Conservation (phyloP, 2,113 vertebrate genomes). For the Barbus barbus region DNA sequence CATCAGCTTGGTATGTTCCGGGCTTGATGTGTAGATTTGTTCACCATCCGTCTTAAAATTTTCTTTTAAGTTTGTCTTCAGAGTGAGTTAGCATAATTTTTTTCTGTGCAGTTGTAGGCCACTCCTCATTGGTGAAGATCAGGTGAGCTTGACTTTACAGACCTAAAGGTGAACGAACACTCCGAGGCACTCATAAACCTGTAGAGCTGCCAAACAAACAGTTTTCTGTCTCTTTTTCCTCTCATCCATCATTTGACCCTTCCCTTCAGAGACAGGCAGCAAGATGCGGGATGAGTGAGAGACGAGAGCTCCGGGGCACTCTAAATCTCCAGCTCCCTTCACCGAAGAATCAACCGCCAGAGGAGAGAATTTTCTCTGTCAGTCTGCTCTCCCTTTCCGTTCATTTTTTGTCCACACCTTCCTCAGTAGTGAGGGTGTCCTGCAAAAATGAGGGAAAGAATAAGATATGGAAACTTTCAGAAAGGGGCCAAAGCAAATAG, state of each 20-base stretch:
- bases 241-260: constrained; percentile 57
- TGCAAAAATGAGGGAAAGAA: constrained; percentile 13
- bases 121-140: background rate
- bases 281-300: constrained; percentile 21
- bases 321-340: constrained; percentile 65
- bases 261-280: constrained; percentile 45
- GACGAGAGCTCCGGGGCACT: constrained; percentile 59
- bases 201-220: constrained; percentile 50
- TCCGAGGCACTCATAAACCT: constrained; percentile 54
- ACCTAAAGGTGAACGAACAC: constrained; percentile 45
- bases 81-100: background rate
- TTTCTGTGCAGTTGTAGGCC: background rate
- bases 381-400: background rate
- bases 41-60: background rate
- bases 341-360: constrained; percentile 55
- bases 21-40: background rate
- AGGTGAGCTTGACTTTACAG: constrained; percentile 37
- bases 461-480: constrained; percentile 31
- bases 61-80: background rate
- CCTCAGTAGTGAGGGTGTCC: constrained; percentile 42
- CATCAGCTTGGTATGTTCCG: no score
- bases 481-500: constrained; percentile 52
- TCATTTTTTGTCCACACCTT: constrained; percentile 42
- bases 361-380: constrained; percentile 9
- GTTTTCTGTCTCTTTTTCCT: constrained; percentile 54